Evolutionary conservation across 1,140 invertebrate genomes (phyloP).

Genomic region (Drosophila parabipectinata): DNA sequence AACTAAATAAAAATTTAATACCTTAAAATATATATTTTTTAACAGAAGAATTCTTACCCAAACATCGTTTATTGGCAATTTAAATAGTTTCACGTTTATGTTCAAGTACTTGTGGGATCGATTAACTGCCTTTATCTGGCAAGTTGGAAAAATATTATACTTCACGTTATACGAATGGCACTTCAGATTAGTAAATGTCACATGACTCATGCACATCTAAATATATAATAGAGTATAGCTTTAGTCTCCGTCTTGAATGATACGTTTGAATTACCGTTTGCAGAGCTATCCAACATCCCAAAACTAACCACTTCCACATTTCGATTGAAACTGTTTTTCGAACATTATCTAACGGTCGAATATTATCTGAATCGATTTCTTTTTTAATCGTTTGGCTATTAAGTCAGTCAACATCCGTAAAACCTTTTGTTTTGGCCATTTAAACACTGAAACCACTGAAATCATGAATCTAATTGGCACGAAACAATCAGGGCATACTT

Average conservation of each 20-base stretch:
- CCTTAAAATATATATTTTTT: background rate
- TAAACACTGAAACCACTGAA: slow-evolving; percentile 3
- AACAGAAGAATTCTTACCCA: slow-evolving; percentile 8
- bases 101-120: slow-evolving; percentile 47
- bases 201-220: slow-evolving; percentile 19
- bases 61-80: slow-evolving; percentile 11
- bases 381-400: slow-evolving; percentile 9
- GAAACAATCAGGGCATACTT: background rate
- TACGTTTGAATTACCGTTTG: background rate
- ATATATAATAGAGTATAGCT: background rate
- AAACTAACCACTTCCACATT: slow-evolving; percentile 26
- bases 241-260: background rate
- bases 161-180: slow-evolving; percentile 12
- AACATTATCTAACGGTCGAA: too few species aligned
- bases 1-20: slow-evolving; percentile 1
- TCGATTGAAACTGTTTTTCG: background rate
- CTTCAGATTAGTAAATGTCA: slow-evolving; percentile 51
- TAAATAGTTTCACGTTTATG: slow-evolving; percentile 8
- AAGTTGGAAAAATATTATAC: background rate
- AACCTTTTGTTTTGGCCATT: background rate
- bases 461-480: background rate
- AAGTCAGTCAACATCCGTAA: slow-evolving; percentile 6
- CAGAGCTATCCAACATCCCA: slow-evolving; percentile 21
- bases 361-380: background rate
- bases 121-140: slow-evolving; percentile 53